Evolutionary conservation across 2,113 vertebrate species (phyloP), one percentile per base, ranked within the genome.

Genomic region (Henicopernis longicauda): DNA sequence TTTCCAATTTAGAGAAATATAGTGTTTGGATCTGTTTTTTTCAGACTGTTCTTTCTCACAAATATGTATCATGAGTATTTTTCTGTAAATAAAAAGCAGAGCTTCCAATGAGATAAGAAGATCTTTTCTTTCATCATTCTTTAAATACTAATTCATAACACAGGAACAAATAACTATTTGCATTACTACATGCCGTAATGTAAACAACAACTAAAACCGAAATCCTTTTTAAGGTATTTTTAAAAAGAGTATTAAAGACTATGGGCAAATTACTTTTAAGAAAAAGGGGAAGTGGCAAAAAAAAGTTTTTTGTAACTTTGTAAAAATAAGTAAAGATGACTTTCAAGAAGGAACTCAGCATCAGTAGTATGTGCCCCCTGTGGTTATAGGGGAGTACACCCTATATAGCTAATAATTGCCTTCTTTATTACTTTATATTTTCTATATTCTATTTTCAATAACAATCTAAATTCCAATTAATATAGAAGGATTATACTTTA

Each of bases 1-100:
- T 93, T 97, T 97, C 89, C 99, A 98, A 89, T 96, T 96, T 49
- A 99, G 92, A 71, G 98, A 97, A 86, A 99, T 81, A n/a, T 32
- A 96, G 79, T 98, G 96, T 88, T 98, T 98, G 50, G 95, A 96
- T n/a, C n/a, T 89, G 36, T n/a, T 84, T n/a, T 83, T 91, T 42
- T 79, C 89, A 61, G 93, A 34, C 49, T 79, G 65, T 65, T 97
- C 87, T 67, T 97, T 97, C 40, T 89, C 73, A 95, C 95, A 97
- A 59, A 99, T 96, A 76, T 98, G 98, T 62, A 99, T 94, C 42
- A 98, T 21, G 6, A 99, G 95, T 7, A 93, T 70, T 97, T 93
- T 98, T 86, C 99, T 99, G 83, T 55, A 94, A 97, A 54, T 29
- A 93, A 52, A 52, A 52, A 52, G 50, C 50, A 16, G n/a, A 90